Evolutionary conservation across 1,140 invertebrate genomes (phyloP), one percentile per base, ranked within the genome.

Genomic region (Drosophila equinoxialis): DNA sequence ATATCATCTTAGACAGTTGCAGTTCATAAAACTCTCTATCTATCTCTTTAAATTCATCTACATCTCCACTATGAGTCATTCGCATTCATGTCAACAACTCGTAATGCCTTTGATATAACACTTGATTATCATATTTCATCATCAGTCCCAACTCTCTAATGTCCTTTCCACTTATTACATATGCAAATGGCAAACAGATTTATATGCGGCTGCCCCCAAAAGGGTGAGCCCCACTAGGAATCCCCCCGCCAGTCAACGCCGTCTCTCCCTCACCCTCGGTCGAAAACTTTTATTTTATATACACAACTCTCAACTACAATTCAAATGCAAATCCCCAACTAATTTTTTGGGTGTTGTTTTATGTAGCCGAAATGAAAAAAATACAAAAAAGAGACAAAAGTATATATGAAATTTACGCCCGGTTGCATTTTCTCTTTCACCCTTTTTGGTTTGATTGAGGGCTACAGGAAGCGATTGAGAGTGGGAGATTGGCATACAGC

Each of bases 291-390:
- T 51, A 51, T 51, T 51, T 8, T 48, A 51, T 51, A 51, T 23
- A 51, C 17, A 48, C 51, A 81, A 84, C 73, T 83, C 77, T 83
- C 7, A 42, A 41, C 57, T 48, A 41, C 67, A 41, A 85, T 86
- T 85, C 79, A 89, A 83, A 89, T 90, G 82, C 77, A 90, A 90
- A 87, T 90, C 77, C 87, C 87, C 74, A 81, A 83, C 87, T 81
- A 90, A 90, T 90, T 90, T 89, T 59, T 83, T 77, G 37, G 23
- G 45, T 51, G 45, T 51, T 79, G 77, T 84, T 62, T 58, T 35
- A 58, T 17, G n/a, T 33, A 58, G 45, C 45, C 33, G 35, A 57
- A 57, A 30, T 13, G 2, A 20, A 51, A 51, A 11, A 51, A 51
- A 6, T 11, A 8, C 0, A 7, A 17, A 39, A 41, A 30, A 30